Evolutionary conservation across 1,140 invertebrate species (phyloP).

Genomic region (Odontomachus brunneus): DNA sequence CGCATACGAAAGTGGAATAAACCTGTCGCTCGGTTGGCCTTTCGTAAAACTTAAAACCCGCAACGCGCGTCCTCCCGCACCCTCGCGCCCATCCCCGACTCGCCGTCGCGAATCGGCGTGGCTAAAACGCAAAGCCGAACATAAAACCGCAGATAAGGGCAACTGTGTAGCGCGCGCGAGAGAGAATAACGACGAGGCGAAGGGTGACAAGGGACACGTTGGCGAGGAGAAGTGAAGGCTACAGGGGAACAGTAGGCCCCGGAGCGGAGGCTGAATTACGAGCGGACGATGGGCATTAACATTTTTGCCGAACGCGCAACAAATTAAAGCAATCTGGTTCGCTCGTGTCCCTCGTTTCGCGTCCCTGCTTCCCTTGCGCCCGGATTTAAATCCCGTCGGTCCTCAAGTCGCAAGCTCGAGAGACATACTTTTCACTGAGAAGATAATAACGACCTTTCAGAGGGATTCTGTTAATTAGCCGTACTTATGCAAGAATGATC

Average conservation of each 20-base stretch:
- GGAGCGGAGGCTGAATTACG: slow-evolving; percentile 77
- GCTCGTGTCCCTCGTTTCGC: slow-evolving; percentile 73
- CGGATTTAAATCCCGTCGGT: slow-evolving; percentile 58
- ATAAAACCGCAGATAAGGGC: slow-evolving; percentile 82
- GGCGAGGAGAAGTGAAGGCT: slow-evolving; percentile 51
- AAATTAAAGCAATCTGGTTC: slow-evolving; percentile 82
- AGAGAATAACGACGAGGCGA: slow-evolving; percentile 50
- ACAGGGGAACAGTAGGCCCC: slow-evolving; percentile 47
- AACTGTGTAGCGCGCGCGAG: slow-evolving; percentile 69
- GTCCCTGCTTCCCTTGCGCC: slow-evolving; percentile 50
- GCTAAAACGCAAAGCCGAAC: slow-evolving; percentile 80
- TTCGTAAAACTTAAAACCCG: slow-evolving; percentile 73
- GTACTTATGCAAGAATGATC: too few species aligned
- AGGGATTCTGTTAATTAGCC: too few species aligned
- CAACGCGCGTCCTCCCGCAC: slow-evolving; percentile 29
- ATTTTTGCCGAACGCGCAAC: slow-evolving; percentile 81
- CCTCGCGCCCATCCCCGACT: not conserved
- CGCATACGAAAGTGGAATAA: slow-evolving; percentile 67
- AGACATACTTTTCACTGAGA: slow-evolving; percentile 32
- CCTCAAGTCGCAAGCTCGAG: not conserved
- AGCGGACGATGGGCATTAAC: slow-evolving; percentile 79
- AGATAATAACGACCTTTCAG: slow-evolving; percentile 10
- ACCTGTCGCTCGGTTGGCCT: slow-evolving; percentile 69
- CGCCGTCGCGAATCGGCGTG: slow-evolving; percentile 70
- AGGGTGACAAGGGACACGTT: slow-evolving; percentile 23